Percentiles rank a stretch among this genome's conserved stretches.
Conservation (phyloP, 2,113 vertebrate genomes). For the Rousettus leschenaultii region DNA sequence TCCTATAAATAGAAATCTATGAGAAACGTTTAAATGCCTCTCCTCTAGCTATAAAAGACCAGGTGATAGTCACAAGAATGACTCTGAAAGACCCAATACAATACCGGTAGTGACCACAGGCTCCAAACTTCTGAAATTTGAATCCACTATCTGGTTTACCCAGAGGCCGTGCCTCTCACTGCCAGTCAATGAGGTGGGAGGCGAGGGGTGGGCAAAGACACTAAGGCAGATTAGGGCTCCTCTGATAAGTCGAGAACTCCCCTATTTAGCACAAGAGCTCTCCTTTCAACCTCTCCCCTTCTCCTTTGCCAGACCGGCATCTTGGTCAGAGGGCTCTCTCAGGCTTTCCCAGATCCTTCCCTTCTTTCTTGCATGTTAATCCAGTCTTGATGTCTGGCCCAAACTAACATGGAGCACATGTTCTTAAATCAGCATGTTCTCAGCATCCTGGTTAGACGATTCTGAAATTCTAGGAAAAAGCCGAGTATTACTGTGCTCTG, state of each 20-base stretch:
- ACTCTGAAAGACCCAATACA: not conserved
- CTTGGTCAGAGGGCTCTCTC: not conserved
- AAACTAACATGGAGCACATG: not conserved
- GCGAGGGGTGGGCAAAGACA: rapidly evolving
- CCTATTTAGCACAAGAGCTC: not conserved
- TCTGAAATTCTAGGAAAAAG: not conserved
- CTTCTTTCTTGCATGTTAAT: not conserved
- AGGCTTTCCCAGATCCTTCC: not conserved
- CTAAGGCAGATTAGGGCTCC: not conserved
- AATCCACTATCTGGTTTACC: not conserved
- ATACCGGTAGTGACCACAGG: not conserved
- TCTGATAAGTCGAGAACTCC: not conserved
- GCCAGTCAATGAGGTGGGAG: not conserved
- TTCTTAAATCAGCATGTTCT: not conserved
- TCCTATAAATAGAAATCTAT: not conserved
- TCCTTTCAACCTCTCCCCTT: not conserved
- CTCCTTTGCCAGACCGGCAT: not conserved
- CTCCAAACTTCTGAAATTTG: not conserved
- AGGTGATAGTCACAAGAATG: not conserved
- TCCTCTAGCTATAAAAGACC: not conserved
- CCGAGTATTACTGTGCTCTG: not conserved
- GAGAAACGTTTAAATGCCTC: not conserved
- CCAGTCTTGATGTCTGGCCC: not conserved
- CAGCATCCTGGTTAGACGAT: not conserved
- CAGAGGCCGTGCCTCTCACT: not conserved